These are phyloP conservation scores for Dendronephthya gigantea DNA, from an alignment of 64 coral and sea anemone species.

Conservation along the genomic window DNA sequence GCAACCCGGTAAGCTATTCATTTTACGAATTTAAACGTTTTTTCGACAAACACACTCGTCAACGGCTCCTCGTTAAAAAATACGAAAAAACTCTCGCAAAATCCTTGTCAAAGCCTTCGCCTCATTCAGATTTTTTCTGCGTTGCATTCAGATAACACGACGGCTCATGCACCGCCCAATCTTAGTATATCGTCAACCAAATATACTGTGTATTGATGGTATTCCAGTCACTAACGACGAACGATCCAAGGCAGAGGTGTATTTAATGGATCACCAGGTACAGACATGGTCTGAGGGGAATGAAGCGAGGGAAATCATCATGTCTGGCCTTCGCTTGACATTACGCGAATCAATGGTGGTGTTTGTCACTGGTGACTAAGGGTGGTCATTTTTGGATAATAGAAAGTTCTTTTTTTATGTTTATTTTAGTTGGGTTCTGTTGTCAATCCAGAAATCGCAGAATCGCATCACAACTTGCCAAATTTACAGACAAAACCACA, in stretches of 20 bases:
- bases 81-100: too few relatives aligned
- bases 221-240: constrained; percentile 92
- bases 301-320: too few relatives aligned
- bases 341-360: too few relatives aligned
- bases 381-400: too few relatives aligned
- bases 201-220: constrained; percentile 87
- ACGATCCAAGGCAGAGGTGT: constrained; percentile 75
- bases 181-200: constrained; percentile 81
- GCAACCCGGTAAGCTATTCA: constrained; percentile 61
- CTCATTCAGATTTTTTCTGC: background rate
- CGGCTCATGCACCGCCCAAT: constrained; percentile 79
- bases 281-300: too few relatives aligned
- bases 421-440: background rate
- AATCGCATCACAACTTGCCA: background rate
- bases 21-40: too few relatives aligned
- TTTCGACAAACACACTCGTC: too few relatives aligned
- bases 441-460: background rate
- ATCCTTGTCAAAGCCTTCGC: background rate
- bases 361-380: too few relatives aligned
- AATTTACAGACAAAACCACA: background rate
- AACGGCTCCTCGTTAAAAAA: too few relatives aligned
- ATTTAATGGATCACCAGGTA: constrained; percentile 91
- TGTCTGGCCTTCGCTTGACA: too few relatives aligned
- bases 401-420: background rate
- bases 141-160: constrained; percentile 65